Base-by-base conservation (phyloP, 2,113 vertebrate species). In the Lampris incognitus region DNA sequence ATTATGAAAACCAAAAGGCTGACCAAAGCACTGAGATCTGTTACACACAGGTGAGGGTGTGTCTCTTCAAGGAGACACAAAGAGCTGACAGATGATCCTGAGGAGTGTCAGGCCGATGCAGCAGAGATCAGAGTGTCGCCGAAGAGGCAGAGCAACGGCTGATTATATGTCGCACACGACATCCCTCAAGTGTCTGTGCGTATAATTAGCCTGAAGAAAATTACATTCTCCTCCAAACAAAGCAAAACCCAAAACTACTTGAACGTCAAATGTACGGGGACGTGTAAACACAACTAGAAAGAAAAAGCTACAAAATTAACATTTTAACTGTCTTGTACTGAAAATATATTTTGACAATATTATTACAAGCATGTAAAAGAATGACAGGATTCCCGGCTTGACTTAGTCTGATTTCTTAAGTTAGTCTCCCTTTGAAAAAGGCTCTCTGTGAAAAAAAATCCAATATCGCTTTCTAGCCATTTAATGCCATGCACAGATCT, bases 11-110 rank as follows among this genome's bases (percentile, higher is more conserved):
- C 83, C 48, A 70, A 88, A 83, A 6, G 11, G 51, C 66, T 9
- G 73, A 75, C 40, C 65, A 37, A 76, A 80, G 81, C 60, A 82
- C 41, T 60, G 59, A 51, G 79, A 78, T 87, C 57, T 68, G 36
- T 76, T 59, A 74, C 78, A 66, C 40, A 46, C 87, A 91, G 90
- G 88, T 91, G 75, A 86, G 68, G 83, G 83, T 6, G 76, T 67
- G 76, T 74, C 80, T 69, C 50, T 81, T 60, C 72, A 24, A 65
- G 24, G 6, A 73, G 60, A 79, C 69, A 74, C 69, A 74, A 74
- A 76, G 58, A 61, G 6, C 58, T 55, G 51, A 63, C 61, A 69
- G 44, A 50, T 10, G 63, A 61, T 60, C 51, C 51, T 9, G 36
- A 3, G 55, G 24, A 41, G 64, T 42, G 69, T 76, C 24, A 41